Conservation (phyloP, 2,888 invertebrate genomes). For the Metopia argyrocephala region DNA sequence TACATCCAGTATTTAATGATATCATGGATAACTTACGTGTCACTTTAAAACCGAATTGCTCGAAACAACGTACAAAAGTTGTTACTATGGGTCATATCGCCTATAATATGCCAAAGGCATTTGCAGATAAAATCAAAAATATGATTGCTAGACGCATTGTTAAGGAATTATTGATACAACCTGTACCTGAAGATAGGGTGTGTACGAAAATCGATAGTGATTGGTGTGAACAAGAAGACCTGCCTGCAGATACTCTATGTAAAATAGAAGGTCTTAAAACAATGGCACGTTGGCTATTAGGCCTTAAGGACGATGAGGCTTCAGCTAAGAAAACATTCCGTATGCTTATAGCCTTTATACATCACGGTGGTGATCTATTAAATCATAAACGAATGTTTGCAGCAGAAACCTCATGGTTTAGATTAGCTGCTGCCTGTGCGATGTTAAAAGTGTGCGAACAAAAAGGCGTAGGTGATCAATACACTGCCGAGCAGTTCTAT, state of each 20-base stretch:
- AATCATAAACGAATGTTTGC: constrained; percentile 87
- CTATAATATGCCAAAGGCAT: constrained; percentile 92
- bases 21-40: constrained; percentile 89
- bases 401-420: constrained; percentile 95
- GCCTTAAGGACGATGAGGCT: constrained; percentile 90
- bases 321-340: constrained; percentile 96
- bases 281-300: constrained; percentile 97
- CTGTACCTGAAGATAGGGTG: constrained; percentile 81
- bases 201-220: constrained; percentile 71
- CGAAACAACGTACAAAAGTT: constrained; percentile 94
- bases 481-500: constrained; percentile 96
- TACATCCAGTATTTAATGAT: constrained; percentile 88
- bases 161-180: constrained; percentile 94
- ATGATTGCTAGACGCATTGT: constrained; percentile 97
- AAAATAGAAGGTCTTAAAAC: constrained; percentile 97
- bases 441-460: constrained; percentile 98
- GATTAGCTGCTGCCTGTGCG: constrained; percentile 94
- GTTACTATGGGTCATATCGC: constrained; percentile 97
- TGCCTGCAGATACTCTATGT: constrained; percentile 94
- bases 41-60: constrained; percentile 86
- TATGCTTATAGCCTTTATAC: constrained; percentile 95
- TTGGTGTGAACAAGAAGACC: constrained; percentile 92
- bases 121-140: constrained; percentile 93
- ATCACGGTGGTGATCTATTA: constrained; percentile 91
- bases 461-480: constrained; percentile 96